phyloP scores from a whole-genome alignment of 1,140 invertebrate species.

The Laupala kohalensis region DNA sequence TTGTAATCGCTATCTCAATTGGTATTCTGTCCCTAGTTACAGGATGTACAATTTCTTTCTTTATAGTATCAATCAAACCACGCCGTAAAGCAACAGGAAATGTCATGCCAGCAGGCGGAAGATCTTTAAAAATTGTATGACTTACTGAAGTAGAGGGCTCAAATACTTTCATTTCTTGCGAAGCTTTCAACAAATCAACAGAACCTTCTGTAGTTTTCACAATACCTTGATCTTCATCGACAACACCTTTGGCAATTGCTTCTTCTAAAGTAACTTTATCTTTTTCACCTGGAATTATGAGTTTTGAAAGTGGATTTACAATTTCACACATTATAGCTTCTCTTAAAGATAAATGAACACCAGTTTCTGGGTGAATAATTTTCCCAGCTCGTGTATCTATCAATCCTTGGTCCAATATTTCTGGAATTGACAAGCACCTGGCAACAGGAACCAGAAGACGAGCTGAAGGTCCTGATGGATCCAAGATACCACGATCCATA shows the following conservation, averaged over 20 bases:
- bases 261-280: slow-evolving; percentile 57
- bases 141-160: slow-evolving; percentile 29
- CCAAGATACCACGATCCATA: slow-evolving; percentile 68
- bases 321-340: slow-evolving; percentile 81
- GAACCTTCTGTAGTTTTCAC: slow-evolving; percentile 48
- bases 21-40: slow-evolving; percentile 55
- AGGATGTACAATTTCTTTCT: slow-evolving; percentile 59
- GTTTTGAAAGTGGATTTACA: slow-evolving; percentile 58
- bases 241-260: slow-evolving; percentile 61
- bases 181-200: slow-evolving; percentile 57
- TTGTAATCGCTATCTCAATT: slow-evolving; percentile 61
- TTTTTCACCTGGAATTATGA: slow-evolving; percentile 41
- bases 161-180: slow-evolving; percentile 46
- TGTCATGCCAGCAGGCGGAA: slow-evolving; percentile 55
- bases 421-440: slow-evolving; percentile 64
- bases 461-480: slow-evolving; percentile 55
- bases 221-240: slow-evolving; percentile 57
- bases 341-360: slow-evolving; percentile 52
- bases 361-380: slow-evolving; percentile 84
- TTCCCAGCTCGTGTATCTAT: slow-evolving; percentile 61
- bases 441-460: slow-evolving; percentile 67
- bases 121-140: slow-evolving; percentile 21
- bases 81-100: slow-evolving; percentile 68
- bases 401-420: slow-evolving; percentile 68
- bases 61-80: slow-evolving; percentile 58